Base-by-base conservation (phyloP, 30 jellyfish, hydroid and myxozoan genomes). In the Aurelia aurita region DNA sequence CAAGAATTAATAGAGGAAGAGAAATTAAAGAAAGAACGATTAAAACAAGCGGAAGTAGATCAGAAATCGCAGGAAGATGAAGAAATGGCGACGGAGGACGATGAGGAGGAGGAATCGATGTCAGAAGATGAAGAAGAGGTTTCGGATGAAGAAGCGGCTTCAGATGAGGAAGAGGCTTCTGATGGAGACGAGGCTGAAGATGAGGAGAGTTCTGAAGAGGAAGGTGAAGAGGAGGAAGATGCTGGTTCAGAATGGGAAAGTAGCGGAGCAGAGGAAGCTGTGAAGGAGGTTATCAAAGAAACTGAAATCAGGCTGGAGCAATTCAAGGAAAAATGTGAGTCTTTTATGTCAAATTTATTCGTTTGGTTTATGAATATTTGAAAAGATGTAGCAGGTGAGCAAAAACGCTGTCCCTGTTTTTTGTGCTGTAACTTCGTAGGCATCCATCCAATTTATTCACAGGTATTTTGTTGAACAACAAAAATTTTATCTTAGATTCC, bases 231-330 rank as follows among this genome's bases (percentile, higher is more conserved):
- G 26, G 82, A 69, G 47, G 97, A 65, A 39, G 91, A 81, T 22
- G 86, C 53, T 14, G 90, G 74, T 59, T 45, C 81, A 66, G 80
- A 81, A 62, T 76, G 81, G 84, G 90, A 69, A 15, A 77, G 90
- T 61, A 58, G 84, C 62, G 96, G 85, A n/a, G 96, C 90, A 14
- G 96, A 87, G 53, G 96, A 87, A 64, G 90, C 83, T 26, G 96
- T 32, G 32, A 58, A 76, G 67, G 96, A 83, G 44, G 93, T 83
- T 16, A 83, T 83, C 29, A 58, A 46, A 27, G 93, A 83, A 70
- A 70, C 93, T 34, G 84, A 83, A 62, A 75, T 65, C 18, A 72
- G 74, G 35, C 74, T 83, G 31, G 87, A 83, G 49, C 93, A 69
- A 15, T 83, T 55, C 87, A 83, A 83, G 21, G 87, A 83, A 60